A percentile compares a stretch with the other conserved stretches of the same genome.
phyloP scores from a whole-genome alignment of 2,888 invertebrate species.

The Herminia tarsipennalis region DNA sequence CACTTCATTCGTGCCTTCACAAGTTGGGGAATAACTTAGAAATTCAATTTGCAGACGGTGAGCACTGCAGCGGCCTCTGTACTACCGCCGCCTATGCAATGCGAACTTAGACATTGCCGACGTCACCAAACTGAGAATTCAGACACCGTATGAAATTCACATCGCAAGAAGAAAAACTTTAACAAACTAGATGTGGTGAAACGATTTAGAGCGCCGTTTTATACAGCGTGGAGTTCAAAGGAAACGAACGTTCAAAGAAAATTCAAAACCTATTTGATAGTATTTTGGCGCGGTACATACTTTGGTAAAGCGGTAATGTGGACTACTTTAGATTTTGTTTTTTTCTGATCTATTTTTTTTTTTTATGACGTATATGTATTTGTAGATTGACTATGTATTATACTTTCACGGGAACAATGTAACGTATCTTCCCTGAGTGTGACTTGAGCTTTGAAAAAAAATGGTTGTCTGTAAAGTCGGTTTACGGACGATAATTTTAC shows the following conservation, averaged over 20 bases:
- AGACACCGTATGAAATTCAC: slow-evolving; percentile 42
- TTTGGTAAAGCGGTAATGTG: slow-evolving; percentile 7
- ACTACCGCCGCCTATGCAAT: slow-evolving; percentile 46
- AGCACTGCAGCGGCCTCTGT: slow-evolving; percentile 56
- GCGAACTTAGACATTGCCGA: slow-evolving; percentile 60
- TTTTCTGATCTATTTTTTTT: neutral
- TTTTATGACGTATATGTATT: neutral
- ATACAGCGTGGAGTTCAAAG: slow-evolving; percentile 14
- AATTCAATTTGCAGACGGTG: slow-evolving; percentile 77
- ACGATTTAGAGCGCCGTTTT: slow-evolving; percentile 15
- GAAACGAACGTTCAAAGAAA: slow-evolving; percentile 30
- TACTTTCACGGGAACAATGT: too few relatives aligned
- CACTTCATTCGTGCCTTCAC: slow-evolving; percentile 73
- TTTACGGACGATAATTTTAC: too few relatives aligned
- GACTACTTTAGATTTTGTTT: neutral
- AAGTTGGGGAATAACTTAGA: slow-evolving; percentile 77
- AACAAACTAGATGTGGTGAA: slow-evolving; percentile 27
- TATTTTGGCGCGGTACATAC: slow-evolving; percentile 5
- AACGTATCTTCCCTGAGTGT: too few relatives aligned
- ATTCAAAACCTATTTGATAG: slow-evolving; percentile 26
- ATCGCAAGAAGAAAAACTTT: slow-evolving; percentile 39
- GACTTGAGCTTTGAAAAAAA: too few relatives aligned
- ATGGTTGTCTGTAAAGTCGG: too few relatives aligned
- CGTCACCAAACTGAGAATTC: slow-evolving; percentile 45
- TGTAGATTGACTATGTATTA: too few relatives aligned